Conservation (phyloP, 2,888 invertebrate genomes). For the Ectemnius lituratus region DNA sequence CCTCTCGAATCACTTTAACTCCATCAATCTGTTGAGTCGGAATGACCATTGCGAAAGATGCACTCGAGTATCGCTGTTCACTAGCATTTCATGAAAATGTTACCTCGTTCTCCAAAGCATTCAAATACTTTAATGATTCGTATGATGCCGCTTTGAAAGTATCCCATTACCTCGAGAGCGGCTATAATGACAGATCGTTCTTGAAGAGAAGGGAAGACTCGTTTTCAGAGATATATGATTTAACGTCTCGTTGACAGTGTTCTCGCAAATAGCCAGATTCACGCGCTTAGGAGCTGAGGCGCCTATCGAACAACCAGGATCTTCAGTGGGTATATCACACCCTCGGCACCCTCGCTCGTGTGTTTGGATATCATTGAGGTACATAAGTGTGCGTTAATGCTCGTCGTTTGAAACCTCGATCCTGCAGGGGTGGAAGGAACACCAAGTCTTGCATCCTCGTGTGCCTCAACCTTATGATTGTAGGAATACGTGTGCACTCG, state of each 20-base stretch:
- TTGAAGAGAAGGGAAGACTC: no score
- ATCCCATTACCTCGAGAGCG: no score
- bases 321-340: conserved; percentile 42
- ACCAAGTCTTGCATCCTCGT: conserved; percentile 16
- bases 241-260: conserved; percentile 13
- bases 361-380: conserved; percentile 49
- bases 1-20: no score
- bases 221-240: conserved; percentile 5
- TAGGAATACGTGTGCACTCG: conserved; percentile 37
- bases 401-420: conserved; percentile 41
- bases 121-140: no score
- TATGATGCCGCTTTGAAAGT: no score
- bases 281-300: neutral
- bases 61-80: no score
- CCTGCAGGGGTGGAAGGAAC: conserved; percentile 27
- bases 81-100: no score
- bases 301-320: conserved; percentile 17
- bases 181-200: no score
- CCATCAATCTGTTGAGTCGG: no score
- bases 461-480: conserved; percentile 20
- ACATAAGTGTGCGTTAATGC: conserved; percentile 50
- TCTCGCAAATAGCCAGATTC: conserved; percentile 1
- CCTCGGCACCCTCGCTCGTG: conserved; percentile 26
- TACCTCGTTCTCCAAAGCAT: no score
- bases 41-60: no score